Base-by-base conservation (phyloP, 2,797 vertebrate species). In the Forpus xanthops region DNA sequence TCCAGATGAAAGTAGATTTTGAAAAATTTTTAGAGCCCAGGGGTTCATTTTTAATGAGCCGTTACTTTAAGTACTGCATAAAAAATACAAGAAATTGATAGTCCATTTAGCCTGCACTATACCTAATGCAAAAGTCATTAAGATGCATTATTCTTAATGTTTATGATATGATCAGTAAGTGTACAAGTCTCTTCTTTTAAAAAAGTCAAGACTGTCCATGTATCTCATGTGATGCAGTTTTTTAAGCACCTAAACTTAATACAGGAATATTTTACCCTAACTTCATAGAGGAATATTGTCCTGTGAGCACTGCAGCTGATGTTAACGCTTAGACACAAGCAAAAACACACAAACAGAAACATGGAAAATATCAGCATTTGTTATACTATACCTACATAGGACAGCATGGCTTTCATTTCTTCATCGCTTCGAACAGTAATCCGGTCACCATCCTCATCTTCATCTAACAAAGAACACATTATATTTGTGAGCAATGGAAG, bases 61-160 rank as follows among this genome's bases (percentile, higher is more conserved):
- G 98, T 99, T 99, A 99, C 99, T 99, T 99, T 99, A 99, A 99
- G 99, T 99, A 99, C 99, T 99, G 99, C 98, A 99, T 99, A 99
- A 99, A 99, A 99, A 99, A 99, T 98, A 98, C 98, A 98, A 99
- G 99, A 99, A 99, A 99, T 98, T 99, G 98, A 99, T 99, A 99
- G 98, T 99, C 99, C 98, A 99, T 99, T 99, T 99, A 99, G 98
- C 98, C 98, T 98, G 98, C 98, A 97, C 96, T 98, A 98, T 98
- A 99, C 98, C 98, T 99, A 98, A 98, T 98, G 99, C 98, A 98
- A 98, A 99, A 99, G 98, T 98, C 98, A 99, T 99, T 99, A 99
- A 98, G 98, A 98, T 98, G 98, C 98, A 98, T 99, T 99, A 98
- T 97, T 99, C 98, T 98, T 99, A 99, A 99, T 99, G 99, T 99